phyloP scores from a whole-genome alignment of 1,140 invertebrate genomes.

The Prorops nasuta region DNA sequence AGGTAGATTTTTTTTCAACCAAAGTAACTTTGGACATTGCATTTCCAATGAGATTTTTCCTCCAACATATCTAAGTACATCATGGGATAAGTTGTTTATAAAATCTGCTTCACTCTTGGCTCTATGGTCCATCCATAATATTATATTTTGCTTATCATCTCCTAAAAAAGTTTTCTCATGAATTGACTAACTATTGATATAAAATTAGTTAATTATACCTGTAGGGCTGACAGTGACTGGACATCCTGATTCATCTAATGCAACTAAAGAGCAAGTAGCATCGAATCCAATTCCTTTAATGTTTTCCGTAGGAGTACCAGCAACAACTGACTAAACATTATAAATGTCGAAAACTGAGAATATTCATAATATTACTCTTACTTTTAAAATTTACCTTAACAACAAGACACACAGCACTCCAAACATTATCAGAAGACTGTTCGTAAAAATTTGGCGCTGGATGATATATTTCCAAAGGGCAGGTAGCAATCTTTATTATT shows the following conservation, averaged over 20 bases:
- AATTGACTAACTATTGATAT: slow-evolving; percentile 1
- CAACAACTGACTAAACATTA: slow-evolving; percentile 60
- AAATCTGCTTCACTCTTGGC: slow-evolving; percentile 77
- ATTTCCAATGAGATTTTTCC: slow-evolving; percentile 92
- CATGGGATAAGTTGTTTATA: slow-evolving; percentile 78
- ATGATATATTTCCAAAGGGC: slow-evolving; percentile 75
- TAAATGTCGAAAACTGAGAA: background rate
- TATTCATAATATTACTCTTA: background rate
- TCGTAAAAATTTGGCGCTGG: slow-evolving; percentile 78
- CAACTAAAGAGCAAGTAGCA: slow-evolving; percentile 93
- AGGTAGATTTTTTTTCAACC: slow-evolving; percentile 82
- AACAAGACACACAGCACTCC: slow-evolving; percentile 68
- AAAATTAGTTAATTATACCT: slow-evolving; percentile 49
- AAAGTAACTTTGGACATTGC: slow-evolving; percentile 93
- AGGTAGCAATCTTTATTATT: slow-evolving; percentile 63
- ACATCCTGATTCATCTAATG: slow-evolving; percentile 67
- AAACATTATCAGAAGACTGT: slow-evolving; percentile 91
- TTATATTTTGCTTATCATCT: slow-evolving; percentile 76
- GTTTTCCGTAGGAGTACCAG: slow-evolving; percentile 56
- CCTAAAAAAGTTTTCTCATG: slow-evolving; percentile 51
- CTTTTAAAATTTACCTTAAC: slow-evolving; percentile 64
- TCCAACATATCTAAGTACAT: slow-evolving; percentile 82
- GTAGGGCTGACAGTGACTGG: slow-evolving; percentile 75
- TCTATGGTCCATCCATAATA: slow-evolving; percentile 97
- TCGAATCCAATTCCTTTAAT: slow-evolving; percentile 91